Base-by-base conservation (phyloP, 1,140 invertebrate genomes). In the Listronotus oregonensis region DNA sequence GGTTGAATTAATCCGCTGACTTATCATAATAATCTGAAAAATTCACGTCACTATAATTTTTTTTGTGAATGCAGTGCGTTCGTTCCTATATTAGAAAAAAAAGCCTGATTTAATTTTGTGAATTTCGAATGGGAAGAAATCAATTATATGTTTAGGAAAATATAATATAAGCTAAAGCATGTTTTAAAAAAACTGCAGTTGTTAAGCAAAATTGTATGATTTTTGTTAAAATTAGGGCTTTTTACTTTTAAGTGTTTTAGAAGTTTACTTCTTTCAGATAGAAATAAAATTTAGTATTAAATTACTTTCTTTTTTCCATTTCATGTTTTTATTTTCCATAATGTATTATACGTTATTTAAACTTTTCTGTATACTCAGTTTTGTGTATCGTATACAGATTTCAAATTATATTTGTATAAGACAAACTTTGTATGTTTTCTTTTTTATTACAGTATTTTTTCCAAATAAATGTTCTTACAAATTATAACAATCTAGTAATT, bases 381-480 rank as follows among this genome's bases (percentile, higher is more conserved):
- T 59, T 27, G 47, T 63, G 43, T 58, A 66, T 37, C 37, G 56
- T 69, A 69, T 64, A 18, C 68, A 61, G 49, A 60, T 46, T 68
- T 52, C 42, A 63, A 67, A 56, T 68, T 71, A 66, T 66, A 64
- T 64, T 70, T 70, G 56, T 67, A 68, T 68, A 68, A 69, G 67
- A 68, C 49, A 60, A 69, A 58, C 27, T 71, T 62, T 68, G 69
- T 68, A 69, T 71, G 67, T 66, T 71, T 70, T 27, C n/a, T n/a
- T 27, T 71, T 66, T 68, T 64, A 64, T 69, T 71, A 69, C 67
- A 65, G 59, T 71, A 71, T 71, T 71, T 71, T 71, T 71, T 69
- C 67, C 62, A 71, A 69, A 64, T 71, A 71, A 71, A 71, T 68
- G 67, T 70, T 71, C 66, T 69, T 71, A 71, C 50, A 66, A 68